Evolutionary conservation across 2,113 vertebrate genomes (phyloP).

Genomic region (Electrona antarctica): DNA sequence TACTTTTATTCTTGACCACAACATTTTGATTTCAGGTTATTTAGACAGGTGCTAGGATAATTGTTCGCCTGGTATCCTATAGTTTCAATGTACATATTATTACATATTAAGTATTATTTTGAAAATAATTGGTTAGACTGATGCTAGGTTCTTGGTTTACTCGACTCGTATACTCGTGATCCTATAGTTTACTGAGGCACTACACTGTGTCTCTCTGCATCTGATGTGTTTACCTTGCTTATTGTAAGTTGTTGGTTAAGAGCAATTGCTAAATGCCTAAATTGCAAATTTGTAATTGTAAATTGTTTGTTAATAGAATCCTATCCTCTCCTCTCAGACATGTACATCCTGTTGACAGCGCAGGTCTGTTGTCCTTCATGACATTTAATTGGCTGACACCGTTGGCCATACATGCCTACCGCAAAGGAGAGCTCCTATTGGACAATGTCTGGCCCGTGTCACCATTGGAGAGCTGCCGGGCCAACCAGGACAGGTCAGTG

Average conservation of each 20-base stretch:
- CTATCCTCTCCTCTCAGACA: conserved; percentile 72
- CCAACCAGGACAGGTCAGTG: conserved; percentile 87
- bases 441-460: conserved; percentile 90
- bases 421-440: conserved; percentile 86
- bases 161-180: too few species aligned
- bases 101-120: too few species aligned
- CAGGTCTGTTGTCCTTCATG: conserved; percentile 93
- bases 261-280: neutral
- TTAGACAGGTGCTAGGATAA: too few species aligned
- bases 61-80: too few species aligned
- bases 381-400: conserved; percentile 93
- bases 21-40: too few species aligned
- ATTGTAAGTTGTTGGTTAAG: neutral
- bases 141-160: too few species aligned
- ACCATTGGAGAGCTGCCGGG: conserved; percentile 84
- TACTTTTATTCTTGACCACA: too few species aligned
- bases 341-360: conserved; percentile 89
- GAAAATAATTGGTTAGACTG: too few species aligned
- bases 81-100: too few species aligned
- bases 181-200: too few species aligned
- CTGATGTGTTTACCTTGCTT: too few species aligned
- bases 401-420: conserved; percentile 81
- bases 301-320: neutral
- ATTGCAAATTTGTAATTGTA: neutral
- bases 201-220: too few species aligned